Evolutionary conservation across 2,888 invertebrate species (phyloP).

Genomic region (Drosophila acutilabella): DNA sequence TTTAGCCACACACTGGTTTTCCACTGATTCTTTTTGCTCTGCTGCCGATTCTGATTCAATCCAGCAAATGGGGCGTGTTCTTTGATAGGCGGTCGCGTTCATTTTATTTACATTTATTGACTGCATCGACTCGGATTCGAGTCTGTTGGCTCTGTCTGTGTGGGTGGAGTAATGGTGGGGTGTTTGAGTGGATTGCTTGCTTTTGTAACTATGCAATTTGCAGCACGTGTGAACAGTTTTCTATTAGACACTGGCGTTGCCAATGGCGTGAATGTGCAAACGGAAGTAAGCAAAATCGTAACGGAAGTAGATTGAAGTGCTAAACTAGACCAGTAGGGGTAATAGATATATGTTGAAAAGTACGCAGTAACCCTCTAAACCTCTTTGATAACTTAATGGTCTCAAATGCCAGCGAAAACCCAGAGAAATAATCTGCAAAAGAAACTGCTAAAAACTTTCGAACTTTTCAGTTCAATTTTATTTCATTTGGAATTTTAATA

Average conservation of each 20-base stretch:
- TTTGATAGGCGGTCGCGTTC: slow-evolving; percentile 35
- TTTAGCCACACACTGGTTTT: background rate
- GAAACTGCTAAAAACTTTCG: no score
- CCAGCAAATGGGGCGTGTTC: slow-evolving; percentile 53
- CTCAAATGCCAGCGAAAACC: background rate
- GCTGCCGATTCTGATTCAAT: slow-evolving; percentile 16
- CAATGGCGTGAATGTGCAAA: slow-evolving; percentile 58
- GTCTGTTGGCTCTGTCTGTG: slow-evolving; percentile 11
- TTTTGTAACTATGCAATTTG: slow-evolving; percentile 60
- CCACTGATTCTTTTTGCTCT: slow-evolving; percentile 10
- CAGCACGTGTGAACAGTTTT: slow-evolving; percentile 73
- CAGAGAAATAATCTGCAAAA: background rate
- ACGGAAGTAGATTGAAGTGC: slow-evolving; percentile 59
- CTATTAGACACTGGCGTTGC: slow-evolving; percentile 57
- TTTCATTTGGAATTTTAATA: no score
- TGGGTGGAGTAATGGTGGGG: background rate
- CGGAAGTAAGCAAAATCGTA: slow-evolving; percentile 53
- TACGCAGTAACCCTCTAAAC: background rate
- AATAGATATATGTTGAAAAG: slow-evolving; percentile 38
- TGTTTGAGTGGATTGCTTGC: slow-evolving; percentile 19
- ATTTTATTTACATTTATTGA: slow-evolving; percentile 75
- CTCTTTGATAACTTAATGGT: slow-evolving; percentile 41
- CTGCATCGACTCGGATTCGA: slow-evolving; percentile 39
- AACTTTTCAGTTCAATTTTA: no score
- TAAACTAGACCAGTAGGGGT: slow-evolving; percentile 29